These are phyloP conservation scores for Chelonus formosanus DNA, from an alignment of 2,888 invertebrate genomes.

Conservation along the genomic window DNA sequence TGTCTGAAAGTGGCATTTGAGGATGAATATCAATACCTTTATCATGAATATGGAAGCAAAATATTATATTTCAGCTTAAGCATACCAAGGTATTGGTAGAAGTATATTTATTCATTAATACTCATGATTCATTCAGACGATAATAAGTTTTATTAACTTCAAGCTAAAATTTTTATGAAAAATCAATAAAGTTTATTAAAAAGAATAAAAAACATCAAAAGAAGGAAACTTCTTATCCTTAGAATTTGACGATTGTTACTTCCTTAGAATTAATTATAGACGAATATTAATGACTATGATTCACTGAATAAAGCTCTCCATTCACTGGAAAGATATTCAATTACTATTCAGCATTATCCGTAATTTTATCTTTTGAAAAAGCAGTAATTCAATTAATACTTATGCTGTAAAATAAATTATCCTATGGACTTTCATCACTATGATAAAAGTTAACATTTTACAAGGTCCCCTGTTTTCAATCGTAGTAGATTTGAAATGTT, in stretches of 20 bases:
- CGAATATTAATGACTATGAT: not conserved
- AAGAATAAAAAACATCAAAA: no score
- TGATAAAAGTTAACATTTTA: constrained; percentile 2
- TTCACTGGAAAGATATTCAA: not conserved
- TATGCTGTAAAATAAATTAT: not conserved
- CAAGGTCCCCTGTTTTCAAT: not conserved
- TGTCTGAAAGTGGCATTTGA: constrained; percentile 14
- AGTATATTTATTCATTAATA: no score
- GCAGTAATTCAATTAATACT: not conserved
- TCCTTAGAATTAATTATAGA: constrained; percentile 2
- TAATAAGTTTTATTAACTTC: no score
- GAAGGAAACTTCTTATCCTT: constrained; percentile 20
- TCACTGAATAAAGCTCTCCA: not conserved
- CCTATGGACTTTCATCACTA: not conserved
- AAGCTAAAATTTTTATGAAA: no score
- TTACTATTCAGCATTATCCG: not conserved
- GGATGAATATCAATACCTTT: constrained; percentile 39
- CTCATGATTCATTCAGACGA: no score
- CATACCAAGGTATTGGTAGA: not conserved
- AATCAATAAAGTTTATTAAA: no score
- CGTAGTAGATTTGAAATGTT: constrained; percentile 5
- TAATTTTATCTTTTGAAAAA: not conserved
- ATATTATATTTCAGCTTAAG: not conserved
- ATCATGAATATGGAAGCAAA: constrained; percentile 20
- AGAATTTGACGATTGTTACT: constrained; percentile 27